phyloP scores from a whole-genome alignment of 2,113 vertebrate species.

The Dendrocopos noguchii region DNA sequence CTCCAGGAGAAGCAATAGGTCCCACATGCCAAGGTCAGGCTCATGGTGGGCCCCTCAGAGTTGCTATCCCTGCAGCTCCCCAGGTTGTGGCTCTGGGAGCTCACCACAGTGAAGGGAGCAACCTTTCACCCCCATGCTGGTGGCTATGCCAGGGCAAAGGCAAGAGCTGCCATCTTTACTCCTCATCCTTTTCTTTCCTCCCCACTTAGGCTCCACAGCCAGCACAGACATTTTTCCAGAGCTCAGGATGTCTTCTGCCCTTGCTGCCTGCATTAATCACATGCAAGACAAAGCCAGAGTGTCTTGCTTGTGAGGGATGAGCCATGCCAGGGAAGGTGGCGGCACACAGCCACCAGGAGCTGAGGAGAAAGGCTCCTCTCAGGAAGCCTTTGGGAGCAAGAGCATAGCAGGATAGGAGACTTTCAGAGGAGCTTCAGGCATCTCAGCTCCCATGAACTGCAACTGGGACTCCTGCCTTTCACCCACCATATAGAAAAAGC shows the following conservation, averaged over 20 bases:
- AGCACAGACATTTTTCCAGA: background rate
- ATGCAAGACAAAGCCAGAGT: fast-evolving
- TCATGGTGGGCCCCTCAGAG: background rate
- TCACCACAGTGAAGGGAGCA: fast-evolving
- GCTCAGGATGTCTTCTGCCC: background rate
- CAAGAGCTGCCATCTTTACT: background rate
- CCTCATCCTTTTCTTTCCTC: background rate
- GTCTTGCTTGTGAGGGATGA: background rate
- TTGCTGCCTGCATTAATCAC: background rate
- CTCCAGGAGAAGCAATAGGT: background rate
- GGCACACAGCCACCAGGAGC: background rate
- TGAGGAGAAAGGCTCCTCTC: background rate
- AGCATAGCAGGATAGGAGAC: background rate
- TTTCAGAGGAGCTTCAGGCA: background rate
- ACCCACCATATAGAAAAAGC: background rate
- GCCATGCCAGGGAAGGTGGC: background rate
- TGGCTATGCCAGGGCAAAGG: background rate
- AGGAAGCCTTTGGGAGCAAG: background rate
- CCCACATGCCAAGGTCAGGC: background rate
- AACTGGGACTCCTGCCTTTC: background rate
- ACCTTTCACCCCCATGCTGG: background rate
- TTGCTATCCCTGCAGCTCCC: background rate
- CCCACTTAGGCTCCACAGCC: background rate
- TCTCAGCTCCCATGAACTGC: background rate
- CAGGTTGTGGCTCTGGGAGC: background rate